phyloP scores from a whole-genome alignment of 2,888 invertebrate genomes.

The Fabriciana adippe region DNA sequence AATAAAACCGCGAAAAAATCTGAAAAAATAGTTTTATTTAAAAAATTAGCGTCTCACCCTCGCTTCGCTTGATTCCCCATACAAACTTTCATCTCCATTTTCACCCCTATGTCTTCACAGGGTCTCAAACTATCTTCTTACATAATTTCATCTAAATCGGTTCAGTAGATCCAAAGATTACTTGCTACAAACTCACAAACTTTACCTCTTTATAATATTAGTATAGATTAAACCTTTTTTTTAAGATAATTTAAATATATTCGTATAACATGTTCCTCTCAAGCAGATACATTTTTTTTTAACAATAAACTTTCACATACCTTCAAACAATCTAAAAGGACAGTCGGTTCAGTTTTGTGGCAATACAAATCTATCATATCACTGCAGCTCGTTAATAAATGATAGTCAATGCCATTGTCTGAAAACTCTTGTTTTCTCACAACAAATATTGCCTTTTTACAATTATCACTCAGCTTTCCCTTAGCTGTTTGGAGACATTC shows the following conservation, averaged over 20 bases:
- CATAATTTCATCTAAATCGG: no score
- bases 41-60: no score
- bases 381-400: constrained; percentile 91
- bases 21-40: no score
- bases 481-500: constrained; percentile 89
- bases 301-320: constrained; percentile 53
- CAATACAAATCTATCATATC: constrained; percentile 94
- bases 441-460: constrained; percentile 92
- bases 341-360: constrained; percentile 85
- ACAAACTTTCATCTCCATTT: no score
- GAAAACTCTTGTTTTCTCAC: constrained; percentile 92
- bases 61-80: no score
- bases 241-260: not conserved
- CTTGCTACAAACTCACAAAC: no score
- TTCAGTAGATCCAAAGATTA: no score
- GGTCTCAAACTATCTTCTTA: no score
- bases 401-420: constrained; percentile 94
- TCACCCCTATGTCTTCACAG: no score
- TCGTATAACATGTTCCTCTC: no score
- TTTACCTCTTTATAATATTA: no score
- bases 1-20: no score
- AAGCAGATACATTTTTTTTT: not conserved
- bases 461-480: constrained; percentile 84
- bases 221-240: not conserved
- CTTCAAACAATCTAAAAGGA: constrained; percentile 90